Conservation (phyloP, 2,113 vertebrate species). For the Vanacampus margaritifer region DNA sequence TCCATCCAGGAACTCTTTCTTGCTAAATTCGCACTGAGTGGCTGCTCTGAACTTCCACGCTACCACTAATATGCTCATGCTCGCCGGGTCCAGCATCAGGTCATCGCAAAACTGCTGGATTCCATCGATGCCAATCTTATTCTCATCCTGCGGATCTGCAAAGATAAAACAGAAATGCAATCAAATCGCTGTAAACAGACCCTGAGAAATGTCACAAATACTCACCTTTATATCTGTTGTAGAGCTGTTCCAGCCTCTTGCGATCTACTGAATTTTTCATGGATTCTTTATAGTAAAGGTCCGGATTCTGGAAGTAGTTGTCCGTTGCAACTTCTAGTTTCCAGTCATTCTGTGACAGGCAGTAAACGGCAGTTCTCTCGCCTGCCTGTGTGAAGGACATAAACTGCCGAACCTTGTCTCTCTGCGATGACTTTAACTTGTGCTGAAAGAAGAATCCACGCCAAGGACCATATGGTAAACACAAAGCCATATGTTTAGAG, state of each 20-base stretch:
- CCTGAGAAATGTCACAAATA: neutral
- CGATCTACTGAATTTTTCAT: conserved; percentile 88
- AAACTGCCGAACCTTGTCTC: conserved; percentile 92
- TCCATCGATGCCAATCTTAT: conserved; percentile 93
- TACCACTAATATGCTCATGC: conserved; percentile 88
- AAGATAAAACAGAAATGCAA: neutral
- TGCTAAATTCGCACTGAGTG: conserved; percentile 97
- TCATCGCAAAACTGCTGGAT: conserved; percentile 97
- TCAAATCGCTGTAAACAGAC: neutral
- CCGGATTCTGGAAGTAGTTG: conserved; percentile 91
- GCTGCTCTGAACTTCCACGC: conserved; percentile 95
- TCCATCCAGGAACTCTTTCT: conserved; percentile 92
- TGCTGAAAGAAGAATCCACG: conserved; percentile 69
- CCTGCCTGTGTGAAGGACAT: conserved; percentile 91
- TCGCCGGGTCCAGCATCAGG: conserved; percentile 87
- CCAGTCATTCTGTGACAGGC: conserved; percentile 93
- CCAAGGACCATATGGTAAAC: neutral
- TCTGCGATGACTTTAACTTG: conserved; percentile 91
- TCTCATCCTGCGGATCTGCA: conserved; percentile 93
- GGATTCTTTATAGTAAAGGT: conserved; percentile 87
- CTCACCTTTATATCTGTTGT: conserved; percentile 88
- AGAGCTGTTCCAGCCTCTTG: conserved; percentile 91
- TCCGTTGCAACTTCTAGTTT: conserved; percentile 90
- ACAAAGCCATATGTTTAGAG: no score
- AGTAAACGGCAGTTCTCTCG: conserved; percentile 88